Conservation (phyloP, 2,888 invertebrate species). For the Platycheirus albimanus region DNA sequence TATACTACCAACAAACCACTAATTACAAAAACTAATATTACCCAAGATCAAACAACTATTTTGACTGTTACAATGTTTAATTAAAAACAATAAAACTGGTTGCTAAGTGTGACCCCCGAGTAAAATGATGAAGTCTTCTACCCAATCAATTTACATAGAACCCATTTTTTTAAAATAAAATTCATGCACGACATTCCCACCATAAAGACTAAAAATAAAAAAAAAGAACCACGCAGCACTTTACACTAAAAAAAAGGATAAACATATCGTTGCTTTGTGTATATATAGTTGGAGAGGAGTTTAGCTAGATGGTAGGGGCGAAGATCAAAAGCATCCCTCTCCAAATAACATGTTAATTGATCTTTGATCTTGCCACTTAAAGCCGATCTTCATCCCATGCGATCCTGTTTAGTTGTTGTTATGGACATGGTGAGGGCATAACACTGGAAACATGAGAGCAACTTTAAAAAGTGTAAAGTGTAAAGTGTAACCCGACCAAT, state of each 20-base stretch:
- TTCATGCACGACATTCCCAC: slow-evolving; percentile 32
- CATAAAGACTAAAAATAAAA: neutral
- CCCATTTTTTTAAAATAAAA: neutral
- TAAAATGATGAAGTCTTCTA: neutral
- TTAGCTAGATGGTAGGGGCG: slow-evolving; percentile 25
- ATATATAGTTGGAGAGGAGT: too few species aligned
- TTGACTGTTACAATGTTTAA: slow-evolving; percentile 5
- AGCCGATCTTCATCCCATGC: slow-evolving; percentile 61
- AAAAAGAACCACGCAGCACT: slow-evolving; percentile 12
- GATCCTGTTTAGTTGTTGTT: slow-evolving; percentile 46
- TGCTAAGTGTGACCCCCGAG: neutral
- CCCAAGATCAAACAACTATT: slow-evolving; percentile 14
- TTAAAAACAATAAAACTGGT: neutral
- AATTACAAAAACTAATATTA: neutral
- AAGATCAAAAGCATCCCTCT: slow-evolving; percentile 70
- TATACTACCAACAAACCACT: neutral
- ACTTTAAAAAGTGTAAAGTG: too few species aligned
- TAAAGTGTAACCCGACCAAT: slow-evolving; percentile 45
- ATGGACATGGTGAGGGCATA: neutral
- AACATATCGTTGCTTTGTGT: slow-evolving; percentile 14
- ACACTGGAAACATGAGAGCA: slow-evolving; percentile 40
- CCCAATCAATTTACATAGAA: neutral
- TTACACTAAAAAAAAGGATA: slow-evolving; percentile 56
- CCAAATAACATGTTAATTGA: slow-evolving; percentile 73
- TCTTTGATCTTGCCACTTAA: slow-evolving; percentile 74